Evolutionary conservation across 2,797 vertebrate species (phyloP).

Genomic region (Intellagama lesueurii): DNA sequence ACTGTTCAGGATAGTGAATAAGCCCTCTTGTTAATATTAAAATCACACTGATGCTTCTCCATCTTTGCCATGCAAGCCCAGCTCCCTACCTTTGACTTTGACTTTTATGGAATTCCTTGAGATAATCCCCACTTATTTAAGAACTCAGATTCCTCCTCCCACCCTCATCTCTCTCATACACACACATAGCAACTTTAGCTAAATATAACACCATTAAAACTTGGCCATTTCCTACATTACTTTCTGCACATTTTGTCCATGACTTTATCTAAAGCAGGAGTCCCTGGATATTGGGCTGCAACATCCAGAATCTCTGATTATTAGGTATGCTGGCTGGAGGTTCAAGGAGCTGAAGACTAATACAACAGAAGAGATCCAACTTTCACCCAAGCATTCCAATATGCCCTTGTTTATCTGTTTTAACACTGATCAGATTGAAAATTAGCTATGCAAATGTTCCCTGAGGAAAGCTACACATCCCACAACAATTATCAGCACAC

Average conservation of each 20-base stretch:
- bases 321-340: neutral
- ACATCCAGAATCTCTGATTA: neutral
- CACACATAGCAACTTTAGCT: neutral
- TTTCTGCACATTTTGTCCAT: neutral
- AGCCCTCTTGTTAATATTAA: constrained; percentile 17
- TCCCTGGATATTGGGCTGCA: neutral
- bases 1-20: neutral
- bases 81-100: constrained; percentile 3
- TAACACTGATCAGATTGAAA: constrained; percentile 64
- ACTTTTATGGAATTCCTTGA: constrained; percentile 33
- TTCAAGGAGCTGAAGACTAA: neutral
- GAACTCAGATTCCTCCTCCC: too few species aligned
- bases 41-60: constrained; percentile 34
- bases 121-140: neutral
- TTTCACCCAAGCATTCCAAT: neutral
- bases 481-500: constrained; percentile 13
- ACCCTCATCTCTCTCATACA: too few species aligned
- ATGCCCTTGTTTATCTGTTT: constrained; percentile 64
- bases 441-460: constrained; percentile 58
- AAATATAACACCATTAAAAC: neutral
- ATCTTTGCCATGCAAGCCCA: neutral
- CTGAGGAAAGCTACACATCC: constrained; percentile 42
- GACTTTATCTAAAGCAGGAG: neutral
- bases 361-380: neutral
- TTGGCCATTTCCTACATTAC: neutral